Evolutionary conservation across 1,140 invertebrate species (phyloP), one percentile per base, ranked within the genome.

Genomic region (Rhyacophila brunnea): DNA sequence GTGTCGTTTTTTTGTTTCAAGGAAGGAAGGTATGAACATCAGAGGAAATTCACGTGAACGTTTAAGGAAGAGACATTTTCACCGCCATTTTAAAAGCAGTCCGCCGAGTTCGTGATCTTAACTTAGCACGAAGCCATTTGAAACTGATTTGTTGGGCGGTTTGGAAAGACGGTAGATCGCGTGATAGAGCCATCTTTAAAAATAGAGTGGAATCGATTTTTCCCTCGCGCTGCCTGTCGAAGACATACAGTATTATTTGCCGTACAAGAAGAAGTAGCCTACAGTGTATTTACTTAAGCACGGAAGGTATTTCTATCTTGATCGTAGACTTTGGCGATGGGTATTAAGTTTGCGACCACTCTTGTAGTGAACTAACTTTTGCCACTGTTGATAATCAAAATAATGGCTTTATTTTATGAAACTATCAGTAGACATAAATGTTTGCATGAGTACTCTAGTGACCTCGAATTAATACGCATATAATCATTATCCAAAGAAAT

Each of bases 141-240:
- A 58, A 62, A 54, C 54, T 62, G 60, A 62, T 62, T 62, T 62
- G 60, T 62, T 43, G 53, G 18, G 40, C 58, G 35, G 45, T 54
- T 54, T 23, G 36, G 43, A 56, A 36, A 20, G 50, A 53, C 23
- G 49, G 17, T 20, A 42, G 18, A 56, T 62, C 49, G 60, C 60
- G 60, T 62, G 60, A 51, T 56, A 20, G 20, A 53, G 36, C 15
- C 46, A 54, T 56, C 53, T 61, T 51, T 54, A 47, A 48, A 56
- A 56, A 56, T 47, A 48, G 34, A 48, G 34, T 56, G 43, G 19
- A 38, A 20, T 38, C 43, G 32, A 56, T 56, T 56, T 48, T 32
- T 40, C 19, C 6, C 38, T 47, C 34, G 13, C 28, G 10, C 34
- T 35, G 34, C 13, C 5, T 2, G 23, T 11, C 19, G 18, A 38